A percentile compares a stretch with the other conserved stretches of the same genome.
Evolutionary conservation across 2,113 vertebrate species (phyloP).

Genomic region (Bubo blakistoni): DNA sequence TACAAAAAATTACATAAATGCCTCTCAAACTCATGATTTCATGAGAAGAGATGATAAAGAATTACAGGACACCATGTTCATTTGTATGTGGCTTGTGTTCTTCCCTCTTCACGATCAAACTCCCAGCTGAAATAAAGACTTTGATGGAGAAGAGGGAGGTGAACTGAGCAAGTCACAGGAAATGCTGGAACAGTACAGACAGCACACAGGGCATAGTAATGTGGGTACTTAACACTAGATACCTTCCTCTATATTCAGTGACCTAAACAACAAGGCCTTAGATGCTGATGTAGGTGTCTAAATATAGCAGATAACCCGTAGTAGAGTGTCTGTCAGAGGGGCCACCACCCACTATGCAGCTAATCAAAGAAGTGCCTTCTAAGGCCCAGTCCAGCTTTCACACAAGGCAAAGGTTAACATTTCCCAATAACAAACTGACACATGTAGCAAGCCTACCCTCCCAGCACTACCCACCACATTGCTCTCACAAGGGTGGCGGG

Average conservation of each 20-base stretch:
- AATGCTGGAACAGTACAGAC: not conserved
- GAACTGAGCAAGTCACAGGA: not conserved
- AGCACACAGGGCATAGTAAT: not conserved
- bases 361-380: not conserved
- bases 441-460: not conserved
- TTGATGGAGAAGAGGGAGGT: not conserved
- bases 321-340: not conserved
- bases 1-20: not conserved
- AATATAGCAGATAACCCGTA: not conserved
- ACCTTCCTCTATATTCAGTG: not conserved
- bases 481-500: rapidly evolving
- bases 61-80: not conserved
- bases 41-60: not conserved
- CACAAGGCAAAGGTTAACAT: not conserved
- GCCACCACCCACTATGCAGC: not conserved
- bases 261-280: not conserved
- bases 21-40: not conserved
- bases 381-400: not conserved
- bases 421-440: not conserved
- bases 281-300: not conserved
- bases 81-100: not conserved
- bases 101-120: not conserved
- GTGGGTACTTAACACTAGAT: not conserved
- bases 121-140: not conserved
- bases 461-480: not conserved